Percentiles rank a stretch among this genome's conserved stretches.
These are phyloP conservation scores for Coenonympha arcania DNA, from an alignment of 2,888 invertebrate genomes.

Conservation along the genomic window DNA sequence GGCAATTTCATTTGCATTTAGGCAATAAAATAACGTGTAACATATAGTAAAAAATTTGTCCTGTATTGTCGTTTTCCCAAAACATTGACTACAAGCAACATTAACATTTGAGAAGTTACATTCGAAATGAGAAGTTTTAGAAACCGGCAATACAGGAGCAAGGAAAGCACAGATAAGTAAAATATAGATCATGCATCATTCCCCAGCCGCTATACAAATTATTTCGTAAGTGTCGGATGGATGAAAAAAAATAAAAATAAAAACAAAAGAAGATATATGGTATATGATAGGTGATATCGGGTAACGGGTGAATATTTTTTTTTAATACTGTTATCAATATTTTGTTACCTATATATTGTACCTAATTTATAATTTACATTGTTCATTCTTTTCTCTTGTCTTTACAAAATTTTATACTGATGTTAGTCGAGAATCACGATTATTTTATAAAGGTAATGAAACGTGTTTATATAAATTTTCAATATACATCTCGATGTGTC, in stretches of 20 bases:
- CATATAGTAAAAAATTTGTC: background rate
- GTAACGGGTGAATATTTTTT: constrained; percentile 50
- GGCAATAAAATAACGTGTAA: background rate
- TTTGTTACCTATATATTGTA: constrained; percentile 21
- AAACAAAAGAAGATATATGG: constrained; percentile 45
- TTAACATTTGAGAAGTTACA: background rate
- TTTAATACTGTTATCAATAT: constrained; percentile 28
- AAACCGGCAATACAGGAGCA: constrained; percentile 18
- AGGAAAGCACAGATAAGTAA: constrained; percentile 15
- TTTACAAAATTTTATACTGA: constrained; percentile 18
- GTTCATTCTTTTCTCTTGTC: constrained; percentile 21
- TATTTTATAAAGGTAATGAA: constrained; percentile 34
- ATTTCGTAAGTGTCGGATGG: constrained; percentile 65
- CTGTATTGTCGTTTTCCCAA: background rate
- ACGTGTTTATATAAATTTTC: constrained; percentile 31
- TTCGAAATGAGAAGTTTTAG: background rate
- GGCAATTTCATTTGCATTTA: constrained; percentile 1
- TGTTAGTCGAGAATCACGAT: constrained; percentile 26
- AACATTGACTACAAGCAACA: background rate
- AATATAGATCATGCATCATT: constrained; percentile 60
- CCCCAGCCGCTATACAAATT: constrained; percentile 70
- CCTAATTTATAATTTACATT: constrained; percentile 28
- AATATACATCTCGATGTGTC: constrained; percentile 63
- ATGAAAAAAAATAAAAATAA: constrained; percentile 49
- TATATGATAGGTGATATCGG: constrained; percentile 59